Evolutionary conservation across 2,797 vertebrate genomes (phyloP).

Genomic region (Pachyuromys duprasi): DNA sequence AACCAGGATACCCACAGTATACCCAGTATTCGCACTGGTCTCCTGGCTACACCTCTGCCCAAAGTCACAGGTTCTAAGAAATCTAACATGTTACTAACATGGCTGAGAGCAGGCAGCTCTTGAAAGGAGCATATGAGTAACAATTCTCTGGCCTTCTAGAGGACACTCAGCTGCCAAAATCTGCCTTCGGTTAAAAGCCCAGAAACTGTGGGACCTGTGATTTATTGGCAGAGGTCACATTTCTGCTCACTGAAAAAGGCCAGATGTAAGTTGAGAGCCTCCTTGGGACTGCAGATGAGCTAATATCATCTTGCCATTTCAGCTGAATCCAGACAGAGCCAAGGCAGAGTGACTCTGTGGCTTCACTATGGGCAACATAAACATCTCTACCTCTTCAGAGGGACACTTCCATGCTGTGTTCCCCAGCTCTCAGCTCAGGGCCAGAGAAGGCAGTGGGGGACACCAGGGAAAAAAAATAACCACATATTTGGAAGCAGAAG

Average conservation of each 20-base stretch:
- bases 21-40: background rate
- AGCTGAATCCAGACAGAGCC: background rate
- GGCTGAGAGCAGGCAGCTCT: background rate
- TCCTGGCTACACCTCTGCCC: background rate
- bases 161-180: conserved; percentile 47
- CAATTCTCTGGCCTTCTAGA: background rate
- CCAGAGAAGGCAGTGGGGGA: background rate
- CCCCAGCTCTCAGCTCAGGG: background rate
- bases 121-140: background rate
- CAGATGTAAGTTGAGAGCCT: background rate
- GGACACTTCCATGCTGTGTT: background rate
- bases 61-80: background rate
- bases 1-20: background rate
- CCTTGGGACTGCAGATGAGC: accelerated
- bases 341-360: background rate
- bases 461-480: background rate
- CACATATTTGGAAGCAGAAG: background rate
- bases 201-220: background rate
- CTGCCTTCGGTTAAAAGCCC: background rate
- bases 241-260: conserved; percentile 37
- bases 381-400: accelerated
- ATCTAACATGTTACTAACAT: too few relatives aligned
- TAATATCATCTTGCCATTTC: background rate
- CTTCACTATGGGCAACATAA: background rate
- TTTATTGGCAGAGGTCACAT: background rate